Percentiles rank a stretch among this genome's conserved stretches.
These are phyloP conservation scores for Orthosia gothica DNA, from an alignment of 2,888 invertebrate species.

Conservation along the genomic window DNA sequence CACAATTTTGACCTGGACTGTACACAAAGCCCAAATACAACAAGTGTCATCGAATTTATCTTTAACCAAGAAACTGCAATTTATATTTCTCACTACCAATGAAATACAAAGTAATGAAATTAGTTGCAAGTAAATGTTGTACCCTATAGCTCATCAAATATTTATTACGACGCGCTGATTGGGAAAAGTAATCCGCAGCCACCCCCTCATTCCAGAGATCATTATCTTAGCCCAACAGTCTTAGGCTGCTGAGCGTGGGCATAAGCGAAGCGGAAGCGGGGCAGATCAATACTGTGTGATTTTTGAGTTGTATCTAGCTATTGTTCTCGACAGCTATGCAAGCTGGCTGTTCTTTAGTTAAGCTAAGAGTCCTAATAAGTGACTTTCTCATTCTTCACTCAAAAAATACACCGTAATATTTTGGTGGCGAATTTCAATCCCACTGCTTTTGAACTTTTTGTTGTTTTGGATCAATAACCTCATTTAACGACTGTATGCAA, in stretches of 20 bases:
- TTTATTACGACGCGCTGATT: slow-evolving; percentile 81
- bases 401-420: too few relatives aligned
- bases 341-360: not conserved
- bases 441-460: too few relatives aligned
- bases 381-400: too few relatives aligned
- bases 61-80: too few relatives aligned
- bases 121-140: slow-evolving; percentile 64
- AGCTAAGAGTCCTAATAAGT: not conserved
- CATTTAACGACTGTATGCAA: too few relatives aligned
- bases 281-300: not conserved
- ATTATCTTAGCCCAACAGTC: slow-evolving; percentile 75
- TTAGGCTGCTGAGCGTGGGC: slow-evolving; percentile 22
- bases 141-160: slow-evolving; percentile 79
- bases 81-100: too few relatives aligned
- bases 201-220: slow-evolving; percentile 75
- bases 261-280: slow-evolving; percentile 44
- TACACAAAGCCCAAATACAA: too few relatives aligned
- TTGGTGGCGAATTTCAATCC: too few relatives aligned
- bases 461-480: too few relatives aligned
- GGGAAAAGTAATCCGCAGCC: slow-evolving; percentile 79
- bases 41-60: too few relatives aligned
- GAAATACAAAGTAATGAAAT: too few relatives aligned
- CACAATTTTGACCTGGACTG: too few relatives aligned
- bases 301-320: not conserved
- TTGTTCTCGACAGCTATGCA: not conserved